A percentile compares a stretch with the other conserved stretches of the same genome.
phyloP scores from a whole-genome alignment of 2,888 invertebrate genomes.

The Zaprionus obscuricornis region DNA sequence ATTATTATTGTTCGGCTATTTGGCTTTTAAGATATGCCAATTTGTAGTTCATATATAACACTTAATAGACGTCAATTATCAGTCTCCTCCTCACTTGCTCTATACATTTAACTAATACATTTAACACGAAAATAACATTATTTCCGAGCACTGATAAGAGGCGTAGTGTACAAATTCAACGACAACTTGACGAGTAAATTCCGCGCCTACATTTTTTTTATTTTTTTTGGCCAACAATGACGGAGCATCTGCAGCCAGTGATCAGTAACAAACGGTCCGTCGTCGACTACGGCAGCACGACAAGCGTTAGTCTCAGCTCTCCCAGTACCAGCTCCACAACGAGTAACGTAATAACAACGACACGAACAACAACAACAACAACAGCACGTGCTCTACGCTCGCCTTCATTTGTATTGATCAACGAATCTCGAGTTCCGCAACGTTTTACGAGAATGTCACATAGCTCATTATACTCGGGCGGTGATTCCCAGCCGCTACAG shows the following conservation, averaged over 20 bases:
- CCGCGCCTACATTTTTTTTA: too few species aligned
- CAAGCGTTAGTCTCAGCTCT: slow-evolving; percentile 3
- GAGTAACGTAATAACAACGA: too few species aligned
- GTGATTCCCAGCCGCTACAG: slow-evolving; percentile 51
- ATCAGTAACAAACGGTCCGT: slow-evolving; percentile 52
- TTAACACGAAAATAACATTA: slow-evolving; percentile 71
- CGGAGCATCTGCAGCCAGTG: slow-evolving; percentile 48
- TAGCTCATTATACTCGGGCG: too few species aligned
- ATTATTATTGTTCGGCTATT: background rate
- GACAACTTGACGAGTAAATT: slow-evolving; percentile 8
- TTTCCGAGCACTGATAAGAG: slow-evolving; percentile 54
- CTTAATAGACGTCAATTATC: slow-evolving; percentile 45
- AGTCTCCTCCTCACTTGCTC: slow-evolving; percentile 19
- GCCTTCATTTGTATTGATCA: slow-evolving; percentile 44
- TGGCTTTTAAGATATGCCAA: slow-evolving; percentile 23
- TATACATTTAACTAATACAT: slow-evolving; percentile 39
- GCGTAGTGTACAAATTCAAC: slow-evolving; percentile 17
- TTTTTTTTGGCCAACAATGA: slow-evolving; percentile 38
- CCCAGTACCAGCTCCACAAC: slow-evolving; percentile 1
- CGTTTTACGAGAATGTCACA: slow-evolving; percentile 67
- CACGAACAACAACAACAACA: slow-evolving; percentile 6
- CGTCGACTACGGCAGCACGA: slow-evolving; percentile 76
- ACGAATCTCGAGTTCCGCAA: slow-evolving; percentile 37
- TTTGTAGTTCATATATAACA: slow-evolving; percentile 14
- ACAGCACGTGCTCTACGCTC: slow-evolving; percentile 25